Base-by-base conservation (phyloP, 2,888 invertebrate species). In the Aspidapion aeneum region DNA sequence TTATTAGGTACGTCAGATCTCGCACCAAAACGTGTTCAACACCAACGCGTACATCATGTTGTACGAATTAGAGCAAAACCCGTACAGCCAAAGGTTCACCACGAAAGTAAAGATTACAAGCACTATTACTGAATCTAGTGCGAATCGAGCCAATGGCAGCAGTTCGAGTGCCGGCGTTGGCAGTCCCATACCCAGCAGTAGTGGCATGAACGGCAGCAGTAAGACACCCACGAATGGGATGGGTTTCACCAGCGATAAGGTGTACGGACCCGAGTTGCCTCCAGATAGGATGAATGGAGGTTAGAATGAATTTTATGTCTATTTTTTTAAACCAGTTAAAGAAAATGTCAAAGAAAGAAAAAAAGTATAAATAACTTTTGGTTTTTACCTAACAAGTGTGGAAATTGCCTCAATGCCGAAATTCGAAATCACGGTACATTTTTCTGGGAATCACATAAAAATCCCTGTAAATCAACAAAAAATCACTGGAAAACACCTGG, bases 31-130 rank as follows among this genome's bases (percentile, higher is more conserved):
- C 64, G 92, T 93, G 60, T 84, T 94, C 67, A 90, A 87, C 71
- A 91, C 91, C 57, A 95, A 94, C 75, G 94, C 96, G 0, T 97
- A 97, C 75, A 92, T 97, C 60, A 90, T 97, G 84, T 91, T 97
- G 75, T 97, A 95, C 77, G 94, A 94, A 71, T 66, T 80, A 63
- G 80, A 82, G 71, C 71, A 74, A 50, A 67, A 75, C 58, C 74
- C 78, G 17, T 72, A 75, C 71, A 2, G 18, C 16, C 63, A 50
- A 2, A 62, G 62, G 22, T 21, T 57, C 20, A 60, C 60, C 18
- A 61, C 61, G 51, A 68, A 66, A 50, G 63, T 35, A 18, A 70
- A 70, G 54, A 63, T 63, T 7, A 21, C 66, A n/a, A 61, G 67
- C 19, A 66, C 65, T 17, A 55, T 64, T n/a, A 67, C 69, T 9